Evolutionary conservation across 2,888 invertebrate species (phyloP).

Genomic region (Tolmerus cingulatus): DNA sequence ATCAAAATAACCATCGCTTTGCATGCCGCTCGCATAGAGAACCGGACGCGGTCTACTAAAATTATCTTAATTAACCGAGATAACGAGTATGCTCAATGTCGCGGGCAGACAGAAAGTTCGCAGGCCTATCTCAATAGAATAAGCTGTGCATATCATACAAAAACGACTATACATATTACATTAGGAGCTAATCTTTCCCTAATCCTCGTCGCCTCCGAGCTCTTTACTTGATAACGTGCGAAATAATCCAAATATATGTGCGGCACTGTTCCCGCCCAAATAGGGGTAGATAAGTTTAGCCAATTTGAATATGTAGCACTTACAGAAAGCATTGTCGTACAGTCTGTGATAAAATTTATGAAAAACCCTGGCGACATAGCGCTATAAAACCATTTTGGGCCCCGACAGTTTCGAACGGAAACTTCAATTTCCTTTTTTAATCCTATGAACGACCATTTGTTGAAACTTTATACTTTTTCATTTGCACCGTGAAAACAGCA

Average conservation of each 20-base stretch:
- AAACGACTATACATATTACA: background rate
- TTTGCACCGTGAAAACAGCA: background rate
- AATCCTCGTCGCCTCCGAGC: background rate
- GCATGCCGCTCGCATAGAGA: background rate
- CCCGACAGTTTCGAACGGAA: background rate
- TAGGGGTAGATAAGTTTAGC: background rate
- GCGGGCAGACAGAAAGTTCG: background rate
- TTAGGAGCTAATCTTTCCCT: background rate
- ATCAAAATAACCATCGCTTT: background rate
- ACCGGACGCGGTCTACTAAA: background rate
- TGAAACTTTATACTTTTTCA: background rate
- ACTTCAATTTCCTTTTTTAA: background rate
- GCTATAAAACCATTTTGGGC: background rate
- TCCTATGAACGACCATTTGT: background rate
- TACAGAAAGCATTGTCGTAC: background rate
- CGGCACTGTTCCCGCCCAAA: background rate
- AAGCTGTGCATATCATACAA: background rate
- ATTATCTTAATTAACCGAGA: background rate
- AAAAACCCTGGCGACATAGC: background rate
- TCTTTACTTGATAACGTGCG: background rate
- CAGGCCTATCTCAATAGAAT: background rate
- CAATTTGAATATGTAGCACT: background rate
- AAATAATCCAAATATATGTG: background rate
- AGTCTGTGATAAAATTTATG: background rate
- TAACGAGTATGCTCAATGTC: background rate